A percentile compares a stretch with the other conserved stretches of the same genome.
Conservation (phyloP, 2,888 invertebrate species). For the Patella pellucida region DNA sequence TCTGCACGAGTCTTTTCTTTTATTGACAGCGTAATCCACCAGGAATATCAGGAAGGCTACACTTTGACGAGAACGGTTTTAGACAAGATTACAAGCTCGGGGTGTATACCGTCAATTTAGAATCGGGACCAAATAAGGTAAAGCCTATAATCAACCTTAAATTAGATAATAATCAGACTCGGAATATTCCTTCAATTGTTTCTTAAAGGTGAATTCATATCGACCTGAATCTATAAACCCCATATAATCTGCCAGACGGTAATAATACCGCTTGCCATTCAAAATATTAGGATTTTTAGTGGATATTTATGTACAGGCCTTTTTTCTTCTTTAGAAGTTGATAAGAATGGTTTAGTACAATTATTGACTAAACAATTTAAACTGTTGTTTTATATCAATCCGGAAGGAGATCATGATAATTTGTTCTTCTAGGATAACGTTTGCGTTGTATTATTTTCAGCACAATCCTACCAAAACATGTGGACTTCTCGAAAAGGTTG, state of each 20-base stretch:
- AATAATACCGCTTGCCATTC: no score
- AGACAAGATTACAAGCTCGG: slow-evolving; percentile 63
- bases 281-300: no score
- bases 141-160: not conserved
- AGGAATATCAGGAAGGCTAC: slow-evolving; percentile 67
- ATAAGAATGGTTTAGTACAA: no score
- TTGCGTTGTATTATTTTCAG: no score
- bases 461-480: no score
- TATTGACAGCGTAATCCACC: slow-evolving; percentile 27
- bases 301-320: no score
- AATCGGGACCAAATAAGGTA: slow-evolving; percentile 60
- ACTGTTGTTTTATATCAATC: no score
- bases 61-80: slow-evolving; percentile 62
- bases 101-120: slow-evolving; percentile 61
- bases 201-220: not conserved
- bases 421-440: no score
- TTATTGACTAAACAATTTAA: no score
- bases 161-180: not conserved
- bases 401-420: no score
- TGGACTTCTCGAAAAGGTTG: no score
- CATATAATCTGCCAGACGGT: not conserved
- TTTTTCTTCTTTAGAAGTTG: no score
- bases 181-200: not conserved
- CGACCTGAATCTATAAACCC: not conserved
- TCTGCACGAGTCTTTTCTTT: not conserved